Evolutionary conservation across 37 sponge, comb jelly and placozoan genomes (phyloP), one percentile per base, ranked within the genome.

Genomic region (Halichondria panicea): DNA sequence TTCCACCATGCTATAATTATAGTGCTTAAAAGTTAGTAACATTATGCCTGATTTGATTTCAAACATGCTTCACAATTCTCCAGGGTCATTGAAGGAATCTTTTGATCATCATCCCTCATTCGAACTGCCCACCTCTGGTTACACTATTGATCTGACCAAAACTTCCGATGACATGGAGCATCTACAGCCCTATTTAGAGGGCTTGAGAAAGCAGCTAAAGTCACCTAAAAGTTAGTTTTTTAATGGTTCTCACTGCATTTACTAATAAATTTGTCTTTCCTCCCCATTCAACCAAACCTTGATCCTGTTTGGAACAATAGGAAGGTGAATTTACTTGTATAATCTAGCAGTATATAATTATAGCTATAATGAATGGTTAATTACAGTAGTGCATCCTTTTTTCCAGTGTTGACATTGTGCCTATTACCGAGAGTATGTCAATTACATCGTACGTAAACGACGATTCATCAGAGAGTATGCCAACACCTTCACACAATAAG

Each of bases 61-160:
- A 61, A 66, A 6, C 33, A 42, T 66, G 6, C 68, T 37, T 42
- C 54, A 35, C 7, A n/a, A 35, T 43, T 62, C 0, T 41, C 2
- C 46, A 85, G 86, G 25, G 46, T 33, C 69, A 6, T 48, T 90
- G 45, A 42, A 69, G 24, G 91, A 90, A 73, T 77, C 63, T 9
- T 90, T 84, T 63, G 77, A 84, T 27, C 4, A 21, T 48, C 81
- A 81, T 65, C 91, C 91, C 21, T 61, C 48, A 19, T 80, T 90
- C 30, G 35, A 43, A 4, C 46, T 90, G 28, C 78, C 91, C 11
- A 52, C 53, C 0, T 32, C 24, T 9, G 76, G 70, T 18, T 85
- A 72, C 55, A 55, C 38, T 42, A 68, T 91, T 0, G 70, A 81
- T 42, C 83, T 85, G 44, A 73, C 50, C 68, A 38, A 58, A 32